Conservation (phyloP, 2,888 invertebrate species). For the Dolomedes plantarius region DNA sequence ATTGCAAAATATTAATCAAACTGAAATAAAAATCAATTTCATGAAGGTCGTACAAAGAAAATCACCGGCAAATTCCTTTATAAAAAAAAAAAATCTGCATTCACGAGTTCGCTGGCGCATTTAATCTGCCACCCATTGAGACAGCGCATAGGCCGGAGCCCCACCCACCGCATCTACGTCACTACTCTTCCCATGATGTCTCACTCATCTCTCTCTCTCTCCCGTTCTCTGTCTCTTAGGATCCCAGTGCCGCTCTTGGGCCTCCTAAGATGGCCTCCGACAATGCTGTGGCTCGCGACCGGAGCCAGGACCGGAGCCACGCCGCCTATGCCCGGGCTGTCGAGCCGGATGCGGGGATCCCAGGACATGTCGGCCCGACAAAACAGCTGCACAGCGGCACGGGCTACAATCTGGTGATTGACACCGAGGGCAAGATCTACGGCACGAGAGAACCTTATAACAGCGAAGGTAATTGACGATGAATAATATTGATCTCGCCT, state of each 20-base stretch:
- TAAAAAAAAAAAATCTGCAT: not conserved
- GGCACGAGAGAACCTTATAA: slow-evolving; percentile 80
- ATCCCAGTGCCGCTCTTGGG: slow-evolving; percentile 44
- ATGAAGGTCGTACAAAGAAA: too few relatives aligned
- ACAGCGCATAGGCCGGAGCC: not conserved
- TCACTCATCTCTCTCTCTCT: not conserved
- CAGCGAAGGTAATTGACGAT: slow-evolving; percentile 78
- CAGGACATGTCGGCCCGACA: slow-evolving; percentile 69
- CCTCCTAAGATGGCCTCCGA: slow-evolving; percentile 62
- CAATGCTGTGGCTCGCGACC: not conserved
- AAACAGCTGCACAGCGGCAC: slow-evolving; percentile 81
- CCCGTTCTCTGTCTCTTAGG: slow-evolving; percentile 34
- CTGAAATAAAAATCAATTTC: too few relatives aligned
- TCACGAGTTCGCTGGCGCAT: not conserved
- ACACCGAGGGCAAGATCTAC: slow-evolving; percentile 79
- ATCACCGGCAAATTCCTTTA: too few relatives aligned
- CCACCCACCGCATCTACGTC: slow-evolving; percentile 14
- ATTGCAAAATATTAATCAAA: too few relatives aligned
- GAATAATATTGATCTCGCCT: too few relatives aligned
- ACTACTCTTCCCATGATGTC: slow-evolving; percentile 1
- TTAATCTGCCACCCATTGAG: not conserved
- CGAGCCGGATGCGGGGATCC: slow-evolving; percentile 53
- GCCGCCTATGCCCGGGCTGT: slow-evolving; percentile 14
- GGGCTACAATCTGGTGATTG: slow-evolving; percentile 80
- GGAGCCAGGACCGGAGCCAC: not conserved